These are phyloP conservation scores for Triplophysa tibetana DNA, from an alignment of 2,113 vertebrate species.

Conservation along the genomic window DNA sequence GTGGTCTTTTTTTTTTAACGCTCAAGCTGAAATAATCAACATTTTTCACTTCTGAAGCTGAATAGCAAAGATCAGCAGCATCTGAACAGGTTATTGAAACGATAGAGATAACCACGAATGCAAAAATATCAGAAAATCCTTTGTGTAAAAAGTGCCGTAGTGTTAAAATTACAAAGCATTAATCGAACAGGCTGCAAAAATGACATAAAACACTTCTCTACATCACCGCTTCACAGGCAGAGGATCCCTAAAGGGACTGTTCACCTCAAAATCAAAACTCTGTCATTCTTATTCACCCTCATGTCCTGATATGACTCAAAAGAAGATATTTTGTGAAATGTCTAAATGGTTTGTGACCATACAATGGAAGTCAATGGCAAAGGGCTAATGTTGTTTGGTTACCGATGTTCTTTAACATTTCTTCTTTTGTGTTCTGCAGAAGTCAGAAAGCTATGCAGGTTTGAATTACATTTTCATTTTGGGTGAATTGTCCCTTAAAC, in stretches of 20 bases:
- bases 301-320: too few relatives aligned
- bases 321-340: too few relatives aligned
- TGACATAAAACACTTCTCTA: slow-evolving; percentile 51
- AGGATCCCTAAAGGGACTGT: neutral
- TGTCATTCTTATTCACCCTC: too few relatives aligned
- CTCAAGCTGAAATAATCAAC: slow-evolving; percentile 36
- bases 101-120: slow-evolving; percentile 58
- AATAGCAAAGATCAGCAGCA: slow-evolving; percentile 51
- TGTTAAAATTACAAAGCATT: slow-evolving; percentile 72
- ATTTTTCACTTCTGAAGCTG: slow-evolving; percentile 46
- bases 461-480: too few relatives aligned
- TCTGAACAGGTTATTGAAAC: slow-evolving; percentile 36
- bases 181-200: slow-evolving; percentile 48
- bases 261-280: too few relatives aligned
- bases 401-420: too few relatives aligned
- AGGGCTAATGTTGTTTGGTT: too few relatives aligned
- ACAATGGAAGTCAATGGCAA: too few relatives aligned
- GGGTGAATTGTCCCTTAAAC: neutral
- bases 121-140: slow-evolving; percentile 74
- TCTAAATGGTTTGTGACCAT: too few relatives aligned
- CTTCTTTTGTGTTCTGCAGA: too few relatives aligned
- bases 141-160: slow-evolving; percentile 76
- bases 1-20: slow-evolving; percentile 15
- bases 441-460: too few relatives aligned
- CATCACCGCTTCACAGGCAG: slow-evolving; percentile 27